Evolutionary conservation across 1,140 invertebrate species (phyloP).

Genomic region (Bemisia tabaci): DNA sequence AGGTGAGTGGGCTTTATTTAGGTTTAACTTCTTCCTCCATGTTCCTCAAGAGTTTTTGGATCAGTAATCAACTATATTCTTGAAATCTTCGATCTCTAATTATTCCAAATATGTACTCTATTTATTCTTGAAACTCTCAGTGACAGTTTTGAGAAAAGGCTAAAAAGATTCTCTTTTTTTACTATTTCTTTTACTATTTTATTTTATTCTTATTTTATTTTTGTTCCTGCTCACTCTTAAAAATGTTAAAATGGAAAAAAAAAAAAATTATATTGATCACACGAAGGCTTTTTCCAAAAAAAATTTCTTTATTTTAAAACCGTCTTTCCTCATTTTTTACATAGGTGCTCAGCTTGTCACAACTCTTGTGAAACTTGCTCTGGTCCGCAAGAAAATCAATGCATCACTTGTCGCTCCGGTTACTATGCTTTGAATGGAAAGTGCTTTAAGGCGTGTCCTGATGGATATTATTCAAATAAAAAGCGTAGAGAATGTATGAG

Average conservation of each 20-base stretch:
- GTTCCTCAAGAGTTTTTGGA: background rate
- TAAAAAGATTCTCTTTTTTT: background rate
- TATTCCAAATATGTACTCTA: background rate
- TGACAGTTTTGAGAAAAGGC: background rate
- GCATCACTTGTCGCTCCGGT: conserved; percentile 49
- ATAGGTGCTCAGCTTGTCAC: conserved; percentile 59
- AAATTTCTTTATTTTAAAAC: too few relatives aligned
- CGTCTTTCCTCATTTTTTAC: too few relatives aligned
- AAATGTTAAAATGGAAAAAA: too few relatives aligned
- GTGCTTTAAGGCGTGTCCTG: conserved; percentile 44
- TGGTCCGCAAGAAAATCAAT: conserved; percentile 58
- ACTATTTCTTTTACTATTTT: too few relatives aligned
- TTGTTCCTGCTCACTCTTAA: too few relatives aligned
- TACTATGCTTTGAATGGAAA: conserved; percentile 27
- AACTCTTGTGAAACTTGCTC: conserved; percentile 66
- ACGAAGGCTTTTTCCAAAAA: too few relatives aligned
- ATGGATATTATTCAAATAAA: conserved; percentile 54
- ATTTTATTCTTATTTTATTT: too few relatives aligned
- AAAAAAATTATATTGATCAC: too few relatives aligned
- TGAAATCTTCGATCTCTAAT: too few relatives aligned
- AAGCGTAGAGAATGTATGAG: conserved; percentile 57
- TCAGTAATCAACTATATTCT: background rate
- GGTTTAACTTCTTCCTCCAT: background rate
- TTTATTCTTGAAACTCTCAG: background rate
- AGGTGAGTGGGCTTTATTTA: too few relatives aligned